Evolutionary conservation across 1,140 invertebrate genomes (phyloP), one percentile per base, ranked within the genome.

Genomic region (Panulirus ornatus): DNA sequence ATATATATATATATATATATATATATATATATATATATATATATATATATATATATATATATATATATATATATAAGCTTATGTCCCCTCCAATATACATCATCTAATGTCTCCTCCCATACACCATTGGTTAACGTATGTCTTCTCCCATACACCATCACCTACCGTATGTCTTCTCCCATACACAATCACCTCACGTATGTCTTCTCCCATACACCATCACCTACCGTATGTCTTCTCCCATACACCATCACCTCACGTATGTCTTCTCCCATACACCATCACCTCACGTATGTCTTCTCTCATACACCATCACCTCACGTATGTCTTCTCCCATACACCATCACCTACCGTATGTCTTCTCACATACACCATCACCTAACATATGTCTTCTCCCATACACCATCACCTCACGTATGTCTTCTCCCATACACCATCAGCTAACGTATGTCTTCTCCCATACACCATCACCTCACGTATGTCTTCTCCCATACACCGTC

Each of bases 21-120:
- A 73, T 73, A 73, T 73, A 73, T 73, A 73, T 76, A 76, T 38
- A 36, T 14, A 78, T 40, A 78, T 38, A 40, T 40, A 38, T 78
- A 40, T 58, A 82, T 82, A 54, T 58, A 54, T 82, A 82, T 82
- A 82, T 82, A 54, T 82, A 82, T 54, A 58, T 82, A 54, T 82
- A 54, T 82, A 82, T 34, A 82, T 82, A 82, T 34, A 78, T 78
- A 78, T 40, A 78, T 40, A 78, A 1, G 40, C 16, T 38, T 78
- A 78, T 78, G 40, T 78, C 36, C 40, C 14, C 40, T 5, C 40
- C 3, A 38, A 40, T 78, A 40, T 42, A 19, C 19, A 70, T 34
- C 22, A 70, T 27, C 3, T 70, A 70, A n/a, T 27, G 30, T 34
- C 22, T 70, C 3, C 22, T 34, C 6, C 6, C 6, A 27, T 70